Percentiles rank a stretch among this genome's conserved stretches.
These are phyloP conservation scores for Rhipidura dahli DNA, from an alignment of 2,113 vertebrate species.

Conservation along the genomic window DNA sequence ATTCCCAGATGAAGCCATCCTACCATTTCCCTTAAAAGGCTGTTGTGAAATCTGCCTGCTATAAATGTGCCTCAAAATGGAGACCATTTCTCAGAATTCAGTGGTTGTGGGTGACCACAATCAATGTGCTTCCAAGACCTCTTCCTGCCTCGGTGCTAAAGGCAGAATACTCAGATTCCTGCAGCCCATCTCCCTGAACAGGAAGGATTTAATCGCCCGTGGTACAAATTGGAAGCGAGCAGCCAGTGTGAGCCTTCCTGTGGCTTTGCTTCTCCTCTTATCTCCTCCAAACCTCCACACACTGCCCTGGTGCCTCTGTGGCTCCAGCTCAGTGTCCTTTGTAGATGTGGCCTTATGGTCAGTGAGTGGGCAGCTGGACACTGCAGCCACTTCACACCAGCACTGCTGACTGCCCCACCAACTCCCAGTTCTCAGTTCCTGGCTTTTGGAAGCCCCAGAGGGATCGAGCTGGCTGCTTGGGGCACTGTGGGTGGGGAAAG, in stretches of 20 bases:
- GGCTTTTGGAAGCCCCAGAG: background rate
- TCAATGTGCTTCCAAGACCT: background rate
- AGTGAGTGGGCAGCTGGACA: background rate
- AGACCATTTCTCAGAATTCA: constrained; percentile 7
- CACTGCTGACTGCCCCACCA: background rate
- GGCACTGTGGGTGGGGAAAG: background rate
- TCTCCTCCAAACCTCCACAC: background rate
- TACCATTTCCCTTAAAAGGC: background rate
- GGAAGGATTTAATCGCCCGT: constrained; percentile 1
- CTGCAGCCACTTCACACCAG: background rate
- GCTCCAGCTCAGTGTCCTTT: background rate
- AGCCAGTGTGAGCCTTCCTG: background rate
- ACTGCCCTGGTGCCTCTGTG: background rate
- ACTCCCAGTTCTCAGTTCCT: background rate
- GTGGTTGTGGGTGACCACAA: background rate
- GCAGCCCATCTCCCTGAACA: background rate
- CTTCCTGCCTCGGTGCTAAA: background rate
- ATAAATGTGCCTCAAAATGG: background rate
- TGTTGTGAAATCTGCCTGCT: background rate
- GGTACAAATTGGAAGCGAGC: background rate
- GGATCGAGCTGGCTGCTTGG: background rate
- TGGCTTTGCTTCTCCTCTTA: background rate
- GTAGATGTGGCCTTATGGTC: rapidly evolving
- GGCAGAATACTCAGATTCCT: background rate
- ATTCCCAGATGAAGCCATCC: background rate